Percentiles rank a stretch among this genome's conserved stretches.
phyloP scores from a whole-genome alignment of 2,113 vertebrate species.

The Axis porcinus region DNA sequence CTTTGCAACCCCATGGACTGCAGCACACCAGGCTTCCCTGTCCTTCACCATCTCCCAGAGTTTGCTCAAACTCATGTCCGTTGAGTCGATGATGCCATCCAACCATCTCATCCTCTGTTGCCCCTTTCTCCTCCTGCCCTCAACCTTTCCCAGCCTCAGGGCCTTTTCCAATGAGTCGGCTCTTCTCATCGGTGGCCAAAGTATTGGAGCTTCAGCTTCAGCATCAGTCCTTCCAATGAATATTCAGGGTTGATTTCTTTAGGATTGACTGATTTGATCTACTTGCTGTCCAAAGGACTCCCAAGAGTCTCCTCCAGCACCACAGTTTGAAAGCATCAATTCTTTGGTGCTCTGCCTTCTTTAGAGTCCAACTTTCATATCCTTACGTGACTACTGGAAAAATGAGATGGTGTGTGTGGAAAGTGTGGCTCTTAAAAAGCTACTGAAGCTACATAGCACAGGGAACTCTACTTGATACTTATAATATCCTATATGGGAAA shows the following conservation, averaged over 20 bases:
- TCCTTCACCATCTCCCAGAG: not conserved
- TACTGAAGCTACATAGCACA: not conserved
- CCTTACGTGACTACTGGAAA: not conserved
- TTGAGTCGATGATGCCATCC: not conserved
- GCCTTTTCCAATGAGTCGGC: not conserved
- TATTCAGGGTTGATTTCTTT: not conserved
- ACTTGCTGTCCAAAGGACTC: not conserved
- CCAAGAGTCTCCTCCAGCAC: not conserved
- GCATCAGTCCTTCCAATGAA: not conserved
- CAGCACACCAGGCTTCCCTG: not conserved
- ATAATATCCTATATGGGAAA: not conserved
- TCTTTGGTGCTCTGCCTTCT: not conserved
- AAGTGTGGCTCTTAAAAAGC: not conserved
- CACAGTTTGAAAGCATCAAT: not conserved
- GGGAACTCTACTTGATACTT: not conserved
- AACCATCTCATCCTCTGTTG: not conserved
- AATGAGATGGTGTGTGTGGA: not conserved
- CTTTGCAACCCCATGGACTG: not conserved
- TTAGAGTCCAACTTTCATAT: not conserved
- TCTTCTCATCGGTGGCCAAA: not conserved
- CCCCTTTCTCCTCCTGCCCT: not conserved
- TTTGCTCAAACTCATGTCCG: not conserved
- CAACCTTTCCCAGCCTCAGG: not conserved
- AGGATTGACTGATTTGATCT: not conserved
- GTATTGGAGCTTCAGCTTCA: not conserved